phyloP scores from a whole-genome alignment of 2,113 vertebrate species.

The Oncorhynchus nerka region DNA sequence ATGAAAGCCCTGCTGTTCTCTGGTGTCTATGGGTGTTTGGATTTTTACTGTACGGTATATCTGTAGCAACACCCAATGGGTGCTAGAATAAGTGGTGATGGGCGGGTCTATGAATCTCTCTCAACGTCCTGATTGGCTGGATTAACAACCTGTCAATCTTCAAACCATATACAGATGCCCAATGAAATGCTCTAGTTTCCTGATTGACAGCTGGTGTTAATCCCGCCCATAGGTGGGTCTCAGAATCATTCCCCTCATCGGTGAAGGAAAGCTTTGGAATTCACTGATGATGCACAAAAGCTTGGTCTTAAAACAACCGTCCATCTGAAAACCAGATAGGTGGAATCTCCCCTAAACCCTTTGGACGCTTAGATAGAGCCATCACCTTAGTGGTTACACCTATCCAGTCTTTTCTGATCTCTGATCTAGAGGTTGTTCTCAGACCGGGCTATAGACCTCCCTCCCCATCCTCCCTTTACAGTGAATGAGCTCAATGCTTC shows the following conservation, averaged over 20 bases:
- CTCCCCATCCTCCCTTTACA: not conserved
- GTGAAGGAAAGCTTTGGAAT: not conserved
- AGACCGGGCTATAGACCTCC: not conserved
- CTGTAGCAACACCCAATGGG: constrained; percentile 12
- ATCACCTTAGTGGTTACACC: not conserved
- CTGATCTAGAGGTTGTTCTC: constrained; percentile 7
- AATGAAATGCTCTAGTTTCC: not conserved
- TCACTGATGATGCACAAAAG: not conserved
- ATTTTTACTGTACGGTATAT: constrained; percentile 15
- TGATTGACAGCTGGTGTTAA: not conserved
- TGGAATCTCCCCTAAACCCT: not conserved
- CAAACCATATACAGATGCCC: not conserved
- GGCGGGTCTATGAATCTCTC: not conserved
- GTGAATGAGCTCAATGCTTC: not conserved
- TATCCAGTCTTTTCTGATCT: not conserved
- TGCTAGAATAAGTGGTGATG: not conserved
- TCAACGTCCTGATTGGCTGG: not conserved
- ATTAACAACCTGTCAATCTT: not conserved
- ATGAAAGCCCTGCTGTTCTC: not conserved
- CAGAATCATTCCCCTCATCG: not conserved
- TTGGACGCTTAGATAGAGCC: not conserved
- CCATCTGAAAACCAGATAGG: not conserved
- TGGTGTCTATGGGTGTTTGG: constrained; percentile 17
- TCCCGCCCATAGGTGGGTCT: not conserved
- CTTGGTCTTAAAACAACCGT: not conserved